phyloP scores from a whole-genome alignment of 2,888 invertebrate genomes.

The Drosophila tripunctata region DNA sequence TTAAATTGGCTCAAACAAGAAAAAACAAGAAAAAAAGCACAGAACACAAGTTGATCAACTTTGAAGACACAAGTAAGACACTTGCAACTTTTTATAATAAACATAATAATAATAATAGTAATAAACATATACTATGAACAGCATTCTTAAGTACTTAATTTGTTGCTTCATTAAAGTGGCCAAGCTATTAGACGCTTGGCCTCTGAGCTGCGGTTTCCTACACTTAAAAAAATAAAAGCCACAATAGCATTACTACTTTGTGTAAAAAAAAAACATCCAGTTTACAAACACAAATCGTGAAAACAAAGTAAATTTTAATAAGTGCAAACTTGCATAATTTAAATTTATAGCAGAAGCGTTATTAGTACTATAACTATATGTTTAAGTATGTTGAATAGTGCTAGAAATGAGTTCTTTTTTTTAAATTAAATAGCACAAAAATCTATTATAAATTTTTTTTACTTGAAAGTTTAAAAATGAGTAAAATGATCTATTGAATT shows the following conservation, averaged over 20 bases:
- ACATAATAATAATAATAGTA: conserved; percentile 2
- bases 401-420: too few relatives aligned
- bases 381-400: too few relatives aligned
- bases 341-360: too few relatives aligned
- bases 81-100: conserved; percentile 14
- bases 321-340: too few relatives aligned
- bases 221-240: neutral
- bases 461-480: too few relatives aligned
- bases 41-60: conserved; percentile 16
- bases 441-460: too few relatives aligned
- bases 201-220: neutral
- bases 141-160: conserved; percentile 7
- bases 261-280: neutral
- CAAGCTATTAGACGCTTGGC: neutral
- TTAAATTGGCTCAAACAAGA: conserved; percentile 36
- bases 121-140: conserved; percentile 6
- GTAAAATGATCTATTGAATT: too few relatives aligned
- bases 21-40: neutral
- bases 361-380: too few relatives aligned
- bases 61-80: conserved; percentile 4
- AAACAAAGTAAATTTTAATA: too few relatives aligned
- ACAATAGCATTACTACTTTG: too few relatives aligned
- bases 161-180: neutral
- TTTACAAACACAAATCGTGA: too few relatives aligned
- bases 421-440: too few relatives aligned